Evolutionary conservation across 2,113 vertebrate genomes (phyloP).

Genomic region (Dicentrarchus labrax): DNA sequence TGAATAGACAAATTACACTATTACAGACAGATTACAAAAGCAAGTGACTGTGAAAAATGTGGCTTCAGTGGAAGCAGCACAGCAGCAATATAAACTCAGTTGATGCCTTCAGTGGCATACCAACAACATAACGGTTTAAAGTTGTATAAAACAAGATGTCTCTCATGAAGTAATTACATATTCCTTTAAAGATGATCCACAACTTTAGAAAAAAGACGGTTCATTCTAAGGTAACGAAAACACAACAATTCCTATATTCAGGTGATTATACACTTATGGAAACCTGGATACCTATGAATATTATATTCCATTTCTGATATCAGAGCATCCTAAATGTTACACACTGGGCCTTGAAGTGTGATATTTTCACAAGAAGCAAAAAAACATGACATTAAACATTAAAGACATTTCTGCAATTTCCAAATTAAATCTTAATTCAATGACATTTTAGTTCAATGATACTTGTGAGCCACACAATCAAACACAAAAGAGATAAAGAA

Average conservation of each 20-base stretch:
- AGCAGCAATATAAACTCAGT: neutral
- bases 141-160: neutral
- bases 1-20: neutral
- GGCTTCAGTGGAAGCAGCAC: neutral
- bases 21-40: neutral
- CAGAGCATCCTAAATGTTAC: too few relatives aligned
- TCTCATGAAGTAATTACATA: neutral
- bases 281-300: too few relatives aligned
- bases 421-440: neutral
- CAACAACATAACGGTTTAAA: neutral
- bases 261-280: too few relatives aligned
- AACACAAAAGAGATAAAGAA: neutral
- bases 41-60: neutral
- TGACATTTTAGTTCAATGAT: neutral
- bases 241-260: too few relatives aligned
- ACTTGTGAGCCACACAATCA: neutral
- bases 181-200: neutral
- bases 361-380: neutral
- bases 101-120: neutral
- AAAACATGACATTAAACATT: neutral
- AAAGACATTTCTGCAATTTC: neutral
- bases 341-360: neutral
- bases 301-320: too few relatives aligned
- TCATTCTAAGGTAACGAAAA: too few relatives aligned
- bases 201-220: too few relatives aligned